Base-by-base conservation (phyloP, 2,888 invertebrate species). In the Xestia c-nigrum region DNA sequence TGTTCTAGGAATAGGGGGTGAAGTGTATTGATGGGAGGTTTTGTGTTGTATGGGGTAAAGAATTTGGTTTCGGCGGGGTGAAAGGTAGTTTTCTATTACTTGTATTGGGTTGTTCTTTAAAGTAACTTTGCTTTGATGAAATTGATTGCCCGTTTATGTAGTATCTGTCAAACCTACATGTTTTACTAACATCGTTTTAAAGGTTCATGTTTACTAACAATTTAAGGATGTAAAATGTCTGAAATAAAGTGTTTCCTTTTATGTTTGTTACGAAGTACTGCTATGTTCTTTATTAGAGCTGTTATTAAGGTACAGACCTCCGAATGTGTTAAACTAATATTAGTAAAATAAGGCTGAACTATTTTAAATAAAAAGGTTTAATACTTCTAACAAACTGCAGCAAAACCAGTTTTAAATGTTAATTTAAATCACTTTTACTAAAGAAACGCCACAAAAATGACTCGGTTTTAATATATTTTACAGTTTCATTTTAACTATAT, bases 1-100 rank as follows among this genome's bases (percentile, higher is more conserved):
- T 94, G 96, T 82, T 81, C 9, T 14, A 88, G 10, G 47, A 82
- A 72, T 52, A 21, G 24, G 12, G 59, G 19, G 46, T 63, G 76
- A 61, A 70, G 31, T 43, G 24, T 80, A 74, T 80, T 66, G 46
- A 67, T 61, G 70, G 43, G 38, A 52, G 69, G 61, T 52, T 52
- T 46, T 38, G 68, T 16, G 43, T 40, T 47, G 24, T 55, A 21
- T 6, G 19, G 19, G 46, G 73, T 72, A 24, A 38, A 24, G 19
- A 57, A 19, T 6, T n/a, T 4, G 2, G 24, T 9, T 71, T 57
- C 38, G 24, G 9, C 9, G n/a, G n/a, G 55, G n/a, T 57, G 40
- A 46, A 43, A n/a, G 6, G 6, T 47, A 6, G 14, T 9, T 72
- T 1, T 1, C 3, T 46, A 9, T 71, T 46, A 38, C 19, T 12